phyloP scores from a whole-genome alignment of 2,113 vertebrate genomes.

The Polypterus bichir region DNA sequence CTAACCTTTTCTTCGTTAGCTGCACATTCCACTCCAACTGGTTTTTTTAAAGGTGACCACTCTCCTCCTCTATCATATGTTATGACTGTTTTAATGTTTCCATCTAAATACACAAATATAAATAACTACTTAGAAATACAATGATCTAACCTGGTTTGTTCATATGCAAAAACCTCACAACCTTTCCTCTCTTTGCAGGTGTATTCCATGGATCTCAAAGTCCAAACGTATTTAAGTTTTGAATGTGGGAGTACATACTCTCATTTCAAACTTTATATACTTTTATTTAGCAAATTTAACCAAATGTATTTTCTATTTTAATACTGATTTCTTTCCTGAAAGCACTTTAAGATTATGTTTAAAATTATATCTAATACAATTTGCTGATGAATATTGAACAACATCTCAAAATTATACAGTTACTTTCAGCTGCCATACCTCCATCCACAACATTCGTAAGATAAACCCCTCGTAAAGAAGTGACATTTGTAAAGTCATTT shows the following conservation, averaged over 20 bases:
- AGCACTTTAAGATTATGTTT: neutral
- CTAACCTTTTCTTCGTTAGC: constrained; percentile 8
- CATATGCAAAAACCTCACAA: too few species aligned
- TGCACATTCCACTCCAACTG: constrained; percentile 46
- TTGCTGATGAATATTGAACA: neutral
- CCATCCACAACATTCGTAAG: constrained; percentile 48
- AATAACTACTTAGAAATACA: too few species aligned
- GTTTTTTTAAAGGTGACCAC: constrained; percentile 48
- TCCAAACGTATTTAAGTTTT: too few species aligned
- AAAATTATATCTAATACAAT: neutral
- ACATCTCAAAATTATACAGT: neutral
- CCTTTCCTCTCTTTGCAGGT: too few species aligned
- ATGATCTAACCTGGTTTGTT: too few species aligned
- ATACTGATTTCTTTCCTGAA: too few species aligned
- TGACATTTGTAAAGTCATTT: constrained; percentile 55
- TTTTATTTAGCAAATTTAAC: too few species aligned
- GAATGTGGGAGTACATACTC: too few species aligned
- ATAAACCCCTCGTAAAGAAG: constrained; percentile 45
- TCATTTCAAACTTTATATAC: too few species aligned
- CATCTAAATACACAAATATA: constrained; percentile 30
- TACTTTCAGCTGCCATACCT: constrained; percentile 26
- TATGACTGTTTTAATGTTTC: constrained; percentile 51
- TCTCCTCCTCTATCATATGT: constrained; percentile 53
- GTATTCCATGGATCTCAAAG: too few species aligned
- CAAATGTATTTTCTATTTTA: too few species aligned